Evolutionary conservation across 1,140 invertebrate genomes (phyloP), one percentile per base, ranked within the genome.

Genomic region (Hyposmocoma kahamanoa): DNA sequence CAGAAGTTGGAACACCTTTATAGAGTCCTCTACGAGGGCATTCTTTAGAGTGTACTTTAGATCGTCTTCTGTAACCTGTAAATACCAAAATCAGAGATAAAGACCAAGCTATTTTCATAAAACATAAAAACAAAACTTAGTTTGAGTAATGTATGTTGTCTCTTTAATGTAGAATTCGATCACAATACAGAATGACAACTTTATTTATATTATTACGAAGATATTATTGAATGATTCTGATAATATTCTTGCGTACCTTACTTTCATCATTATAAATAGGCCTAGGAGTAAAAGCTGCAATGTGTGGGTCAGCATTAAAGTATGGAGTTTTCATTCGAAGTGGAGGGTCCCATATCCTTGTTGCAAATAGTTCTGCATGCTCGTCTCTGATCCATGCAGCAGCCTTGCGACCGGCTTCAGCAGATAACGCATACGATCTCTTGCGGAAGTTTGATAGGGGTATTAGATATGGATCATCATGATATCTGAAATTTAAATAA

Each of bases 391-490:
- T 89, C 93, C 94, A 98, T 49, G 90, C 89, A 1, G 96, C 96
- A 34, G 96, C 92, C 86, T 95, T 97, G 42, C 90, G 89, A 4
- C 96, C 96, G 19, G 95, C 90, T 76, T 97, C 96, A 71, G 93
- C 92, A 3, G 96, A 90, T 56, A 98, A 75, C 5, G 94, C 91
- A 87, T 89, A 97, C 0, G 87, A 83, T 56, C 95, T 77, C 82
- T 96, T 94, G 3, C 88, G 76, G 32, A 86, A 67, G 80, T 92
- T 93, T n/a, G 93, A 94, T 38, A 86, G 73, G n/a, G 96, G 96
- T 59, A 93, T 93, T 2, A 97, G 84, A 75, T 89, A 97, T 3
- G 96, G 96, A 86, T 98, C 96, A 89, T 98, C 96, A 66, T 95
- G 92, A 75, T 91, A 97, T 74, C 84, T 87, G 56, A n/a, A 41